Evolutionary conservation across 2,113 vertebrate species (phyloP).

Genomic region (Neolamprologus kungweensis): DNA sequence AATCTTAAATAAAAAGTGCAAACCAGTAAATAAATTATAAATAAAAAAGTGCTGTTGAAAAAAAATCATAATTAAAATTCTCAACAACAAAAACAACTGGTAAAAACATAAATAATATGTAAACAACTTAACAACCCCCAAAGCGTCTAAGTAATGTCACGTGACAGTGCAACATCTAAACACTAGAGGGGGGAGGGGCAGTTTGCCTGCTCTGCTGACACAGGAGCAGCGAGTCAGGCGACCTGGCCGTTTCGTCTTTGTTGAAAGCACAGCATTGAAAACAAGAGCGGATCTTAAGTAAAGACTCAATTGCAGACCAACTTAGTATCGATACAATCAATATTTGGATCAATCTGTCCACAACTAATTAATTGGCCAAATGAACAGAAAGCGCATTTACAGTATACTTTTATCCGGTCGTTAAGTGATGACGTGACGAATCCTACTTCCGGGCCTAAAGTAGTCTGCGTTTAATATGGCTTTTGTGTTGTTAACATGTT

Average conservation of each 20-base stretch:
- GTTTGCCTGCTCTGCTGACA: neutral
- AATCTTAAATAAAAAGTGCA: neutral
- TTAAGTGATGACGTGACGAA: too few relatives aligned
- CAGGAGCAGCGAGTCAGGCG: too few relatives aligned
- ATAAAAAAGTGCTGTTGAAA: neutral
- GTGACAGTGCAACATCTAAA: neutral
- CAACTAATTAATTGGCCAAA: neutral
- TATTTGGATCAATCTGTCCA: neutral
- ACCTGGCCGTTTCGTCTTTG: neutral
- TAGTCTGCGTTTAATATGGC: too few relatives aligned
- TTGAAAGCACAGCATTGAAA: neutral
- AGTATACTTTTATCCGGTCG: neutral
- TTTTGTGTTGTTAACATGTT: too few relatives aligned
- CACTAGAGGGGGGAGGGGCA: neutral
- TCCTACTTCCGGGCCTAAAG: too few relatives aligned
- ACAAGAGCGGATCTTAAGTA: neutral
- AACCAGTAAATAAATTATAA: accelerated
- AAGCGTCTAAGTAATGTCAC: neutral
- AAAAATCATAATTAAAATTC: neutral
- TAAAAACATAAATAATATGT: neutral
- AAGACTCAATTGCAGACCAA: neutral
- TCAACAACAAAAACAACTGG: neutral
- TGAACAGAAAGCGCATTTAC: neutral
- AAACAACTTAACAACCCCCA: neutral
- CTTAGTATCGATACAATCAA: neutral